Conservation (phyloP, 2,888 invertebrate species). For the Pyrocoelia pectoralis region DNA sequence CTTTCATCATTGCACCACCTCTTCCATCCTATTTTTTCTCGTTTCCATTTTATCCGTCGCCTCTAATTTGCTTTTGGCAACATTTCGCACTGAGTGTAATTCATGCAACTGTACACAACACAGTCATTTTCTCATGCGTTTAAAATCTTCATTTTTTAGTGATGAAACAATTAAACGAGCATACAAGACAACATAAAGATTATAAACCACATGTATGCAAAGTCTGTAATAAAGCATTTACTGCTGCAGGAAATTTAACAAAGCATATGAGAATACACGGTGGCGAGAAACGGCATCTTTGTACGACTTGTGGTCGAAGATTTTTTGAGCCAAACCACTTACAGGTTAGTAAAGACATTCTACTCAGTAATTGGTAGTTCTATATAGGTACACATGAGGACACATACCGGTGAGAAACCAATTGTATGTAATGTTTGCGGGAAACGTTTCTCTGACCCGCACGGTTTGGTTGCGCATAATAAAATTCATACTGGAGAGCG, state of each 20-base stretch:
- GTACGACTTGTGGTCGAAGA: conserved; percentile 52
- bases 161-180: conserved; percentile 48
- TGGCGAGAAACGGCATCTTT: conserved; percentile 53
- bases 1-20: too few relatives aligned
- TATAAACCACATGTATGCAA: conserved; percentile 52
- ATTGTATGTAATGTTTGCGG: conserved; percentile 54
- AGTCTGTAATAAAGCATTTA: conserved; percentile 51
- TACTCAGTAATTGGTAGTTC: too few relatives aligned
- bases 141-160: too few relatives aligned
- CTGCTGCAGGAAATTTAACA: conserved; percentile 45
- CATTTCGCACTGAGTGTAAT: too few relatives aligned
- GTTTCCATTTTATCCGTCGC: too few relatives aligned
- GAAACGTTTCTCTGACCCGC: conserved; percentile 52
- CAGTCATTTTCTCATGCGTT: too few relatives aligned
- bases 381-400: conserved; percentile 53
- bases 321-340: conserved; percentile 54
- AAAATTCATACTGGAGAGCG: conserved; percentile 56
- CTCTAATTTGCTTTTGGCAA: too few relatives aligned
- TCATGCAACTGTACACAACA: too few relatives aligned
- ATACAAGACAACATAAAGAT: conserved; percentile 48
- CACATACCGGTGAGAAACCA: conserved; percentile 55
- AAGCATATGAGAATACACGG: conserved; percentile 54
- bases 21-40: too few relatives aligned
- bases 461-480: conserved; percentile 52
- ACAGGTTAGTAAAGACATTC: too few relatives aligned